Conservation (phyloP, 2,797 vertebrate species). For the Sardinella longiceps region DNA sequence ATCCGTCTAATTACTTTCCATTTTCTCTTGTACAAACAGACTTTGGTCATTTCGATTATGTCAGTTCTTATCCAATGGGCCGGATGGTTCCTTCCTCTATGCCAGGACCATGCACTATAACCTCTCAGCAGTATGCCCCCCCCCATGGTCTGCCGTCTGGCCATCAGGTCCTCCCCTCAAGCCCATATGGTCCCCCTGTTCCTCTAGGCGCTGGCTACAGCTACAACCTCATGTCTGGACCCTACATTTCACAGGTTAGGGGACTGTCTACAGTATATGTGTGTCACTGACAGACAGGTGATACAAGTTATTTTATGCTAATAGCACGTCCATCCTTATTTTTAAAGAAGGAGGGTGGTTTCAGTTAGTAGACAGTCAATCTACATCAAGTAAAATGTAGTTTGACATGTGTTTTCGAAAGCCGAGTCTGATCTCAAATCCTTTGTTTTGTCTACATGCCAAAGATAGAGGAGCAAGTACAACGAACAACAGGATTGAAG, state of each 20-base stretch:
- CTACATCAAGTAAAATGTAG: too few species aligned
- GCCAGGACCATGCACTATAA: conserved; percentile 25
- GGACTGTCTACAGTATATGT: too few species aligned
- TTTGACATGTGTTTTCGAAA: too few species aligned
- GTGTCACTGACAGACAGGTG: neutral
- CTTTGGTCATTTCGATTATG: neutral
- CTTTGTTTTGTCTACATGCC: too few species aligned
- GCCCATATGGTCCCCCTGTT: neutral
- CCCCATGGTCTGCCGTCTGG: conserved; percentile 12
- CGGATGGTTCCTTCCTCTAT: conserved; percentile 22
- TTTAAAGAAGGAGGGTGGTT: neutral
- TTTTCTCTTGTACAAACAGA: neutral
- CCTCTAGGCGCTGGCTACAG: conserved; percentile 20
- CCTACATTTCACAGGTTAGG: conserved; percentile 49
- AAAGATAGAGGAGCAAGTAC: too few species aligned
- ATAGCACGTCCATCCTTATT: neutral
- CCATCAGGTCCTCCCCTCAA: conserved; percentile 25
- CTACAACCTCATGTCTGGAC: conserved; percentile 41
- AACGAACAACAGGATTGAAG: too few species aligned
- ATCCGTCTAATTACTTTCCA: neutral
- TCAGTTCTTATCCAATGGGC: neutral
- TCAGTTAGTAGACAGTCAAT: too few species aligned
- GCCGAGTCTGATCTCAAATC: too few species aligned
- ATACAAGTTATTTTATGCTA: neutral
- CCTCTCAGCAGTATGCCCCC: conserved; percentile 30